Conservation (phyloP, 2,797 vertebrate genomes). For the Poeciliopsis infans region DNA sequence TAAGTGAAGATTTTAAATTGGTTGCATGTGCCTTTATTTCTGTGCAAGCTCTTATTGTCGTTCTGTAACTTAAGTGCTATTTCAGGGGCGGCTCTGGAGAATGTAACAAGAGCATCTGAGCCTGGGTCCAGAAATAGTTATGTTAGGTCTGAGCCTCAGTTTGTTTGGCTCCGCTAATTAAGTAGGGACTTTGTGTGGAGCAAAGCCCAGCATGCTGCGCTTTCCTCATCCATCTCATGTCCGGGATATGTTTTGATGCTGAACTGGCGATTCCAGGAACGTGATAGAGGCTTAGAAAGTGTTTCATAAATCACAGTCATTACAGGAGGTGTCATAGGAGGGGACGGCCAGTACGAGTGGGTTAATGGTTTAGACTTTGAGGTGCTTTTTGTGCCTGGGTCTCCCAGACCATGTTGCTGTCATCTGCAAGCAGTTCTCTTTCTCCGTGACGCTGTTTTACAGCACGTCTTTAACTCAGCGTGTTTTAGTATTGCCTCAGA, state of each 20-base stretch:
- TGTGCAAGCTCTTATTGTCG: conserved; percentile 23
- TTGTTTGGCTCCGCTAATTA: conserved; percentile 76
- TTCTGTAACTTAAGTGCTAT: conserved; percentile 71
- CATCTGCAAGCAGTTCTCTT: conserved; percentile 65
- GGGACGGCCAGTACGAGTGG: background rate
- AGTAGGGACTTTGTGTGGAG: conserved; percentile 49
- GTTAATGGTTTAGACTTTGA: conserved; percentile 29
- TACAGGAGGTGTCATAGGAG: conserved; percentile 34
- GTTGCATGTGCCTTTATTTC: conserved; percentile 51
- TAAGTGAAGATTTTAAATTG: conserved; percentile 39
- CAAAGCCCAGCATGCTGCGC: conserved; percentile 30
- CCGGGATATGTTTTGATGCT: conserved; percentile 42
- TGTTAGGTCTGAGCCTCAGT: conserved; percentile 67
- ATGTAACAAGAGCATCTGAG: conserved; percentile 68
- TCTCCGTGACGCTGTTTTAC: conserved; percentile 63
- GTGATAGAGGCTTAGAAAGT: conserved; percentile 34
- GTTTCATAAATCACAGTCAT: conserved; percentile 33
- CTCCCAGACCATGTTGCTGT: conserved; percentile 40
- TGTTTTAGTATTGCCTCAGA: conserved; percentile 38
- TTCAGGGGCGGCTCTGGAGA: conserved; percentile 65
- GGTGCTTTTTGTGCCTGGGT: conserved; percentile 19
- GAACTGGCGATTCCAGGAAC: conserved; percentile 28
- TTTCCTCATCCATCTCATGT: conserved; percentile 40
- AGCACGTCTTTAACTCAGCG: conserved; percentile 40
- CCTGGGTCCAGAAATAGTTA: conserved; percentile 74